Base-by-base conservation (phyloP, 2,113 vertebrate genomes). In the Brachionichthys hirsutus region DNA sequence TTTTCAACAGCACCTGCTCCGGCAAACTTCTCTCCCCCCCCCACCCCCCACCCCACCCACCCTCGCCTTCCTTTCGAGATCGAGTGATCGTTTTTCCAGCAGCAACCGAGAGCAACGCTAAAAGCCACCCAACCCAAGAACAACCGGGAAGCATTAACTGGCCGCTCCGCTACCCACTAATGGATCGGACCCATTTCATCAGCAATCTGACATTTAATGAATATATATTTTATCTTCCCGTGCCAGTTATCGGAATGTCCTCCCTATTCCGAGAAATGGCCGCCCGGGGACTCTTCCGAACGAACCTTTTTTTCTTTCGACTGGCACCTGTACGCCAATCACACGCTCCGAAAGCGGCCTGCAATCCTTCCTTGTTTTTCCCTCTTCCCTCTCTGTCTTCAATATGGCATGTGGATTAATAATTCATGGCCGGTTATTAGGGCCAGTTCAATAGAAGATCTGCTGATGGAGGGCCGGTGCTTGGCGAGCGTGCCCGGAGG, bases 181-280 rank as follows among this genome's bases (percentile, higher is more conserved):
- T 93, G 91, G 91, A 92, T 90, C 89, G 86, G 87, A 91, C 87
- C 91, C 92, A 93, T 92, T 93, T 93, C 92, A 93, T 93, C 92
- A 93, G 88, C 84, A 89, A 88, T 90, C 88, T 91, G 91, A 91
- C 91, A 89, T 92, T 91, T 93, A 93, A 93, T 93, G 91, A 93
- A 93, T 91, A 92, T 93, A 93, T 93, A 92, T 92, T 93, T 92
- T 92, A 93, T 93, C 92, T 92, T 83, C 83, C 84, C 86, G 75
- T 86, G 89, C 87, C 89, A 86, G 89, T 93, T 92, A 93, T 93
- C 89, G 91, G 92, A 93, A 92, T 83, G 89, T 90, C 89, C 78
- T 87, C 87, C 88, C 82, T 79, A 84, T 93, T 93, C 91, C 91
- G 89, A 91, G 92, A 93, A 93, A 92, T 90, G 68, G 88, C 70